A percentile compares a stretch with the other conserved stretches of the same genome.
These are phyloP conservation scores for Lycocorax pyrrhopterus DNA, from an alignment of 2,113 vertebrate species.

Conservation along the genomic window DNA sequence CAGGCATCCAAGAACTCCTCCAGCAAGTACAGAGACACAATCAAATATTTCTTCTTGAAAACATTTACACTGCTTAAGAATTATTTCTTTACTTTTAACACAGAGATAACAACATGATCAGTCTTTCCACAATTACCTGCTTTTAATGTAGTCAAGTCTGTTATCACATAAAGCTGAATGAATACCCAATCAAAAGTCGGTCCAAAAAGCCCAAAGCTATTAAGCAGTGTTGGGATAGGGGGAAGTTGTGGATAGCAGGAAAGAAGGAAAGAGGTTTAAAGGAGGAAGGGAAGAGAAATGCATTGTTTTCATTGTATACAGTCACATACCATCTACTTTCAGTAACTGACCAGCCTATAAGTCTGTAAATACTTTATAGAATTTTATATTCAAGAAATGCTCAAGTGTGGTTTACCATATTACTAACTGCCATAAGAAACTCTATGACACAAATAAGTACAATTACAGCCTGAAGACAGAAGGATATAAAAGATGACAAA, in stretches of 20 bases:
- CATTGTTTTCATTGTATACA: background rate
- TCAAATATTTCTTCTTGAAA: background rate
- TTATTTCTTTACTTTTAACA: background rate
- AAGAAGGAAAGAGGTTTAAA: background rate
- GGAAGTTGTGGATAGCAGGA: background rate
- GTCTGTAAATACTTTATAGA: background rate
- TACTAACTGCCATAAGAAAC: background rate
- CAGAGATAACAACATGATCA: background rate
- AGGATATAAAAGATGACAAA: background rate
- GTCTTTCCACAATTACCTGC: background rate
- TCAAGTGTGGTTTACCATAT: background rate
- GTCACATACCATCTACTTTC: background rate
- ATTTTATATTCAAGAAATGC: background rate
- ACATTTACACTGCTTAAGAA: background rate
- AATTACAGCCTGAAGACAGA: background rate
- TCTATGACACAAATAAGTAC: background rate
- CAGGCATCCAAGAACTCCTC: background rate
- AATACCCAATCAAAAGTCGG: background rate
- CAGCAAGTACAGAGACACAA: background rate
- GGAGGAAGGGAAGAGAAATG: background rate
- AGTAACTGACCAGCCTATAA: background rate
- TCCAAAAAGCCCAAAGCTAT: background rate
- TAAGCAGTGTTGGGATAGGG: background rate
- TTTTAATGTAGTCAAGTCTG: background rate
- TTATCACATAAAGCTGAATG: background rate